phyloP scores from a whole-genome alignment of 2,888 invertebrate species.

The Spisula solida region DNA sequence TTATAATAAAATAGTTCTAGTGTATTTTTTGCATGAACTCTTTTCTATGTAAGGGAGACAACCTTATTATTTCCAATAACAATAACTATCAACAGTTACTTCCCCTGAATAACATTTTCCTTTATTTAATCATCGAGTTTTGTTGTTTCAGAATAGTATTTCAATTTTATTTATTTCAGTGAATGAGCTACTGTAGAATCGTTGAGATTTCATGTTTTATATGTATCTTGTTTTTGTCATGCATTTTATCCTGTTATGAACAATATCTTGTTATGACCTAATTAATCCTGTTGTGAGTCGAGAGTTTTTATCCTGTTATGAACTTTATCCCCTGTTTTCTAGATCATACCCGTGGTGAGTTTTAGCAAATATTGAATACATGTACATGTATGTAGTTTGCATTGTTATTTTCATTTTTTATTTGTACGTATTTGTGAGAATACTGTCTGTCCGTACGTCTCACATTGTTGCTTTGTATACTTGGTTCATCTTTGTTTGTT shows the following conservation, averaged over 20 bases:
- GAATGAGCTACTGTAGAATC: neutral
- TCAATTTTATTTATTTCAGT: neutral
- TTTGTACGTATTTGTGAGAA: neutral
- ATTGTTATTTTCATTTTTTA: neutral
- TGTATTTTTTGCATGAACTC: conserved; percentile 4
- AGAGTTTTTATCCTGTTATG: conserved; percentile 4
- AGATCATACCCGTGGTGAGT: conserved; percentile 58
- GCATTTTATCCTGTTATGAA: neutral
- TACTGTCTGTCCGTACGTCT: neutral
- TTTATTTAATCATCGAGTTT: neutral
- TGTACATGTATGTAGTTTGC: conserved; percentile 25
- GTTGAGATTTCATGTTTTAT: no score
- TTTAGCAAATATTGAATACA: neutral
- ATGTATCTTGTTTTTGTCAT: neutral
- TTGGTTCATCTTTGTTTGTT: neutral
- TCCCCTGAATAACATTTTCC: conserved; percentile 19
- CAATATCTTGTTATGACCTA: neutral
- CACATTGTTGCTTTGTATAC: neutral
- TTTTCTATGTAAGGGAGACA: conserved; percentile 39
- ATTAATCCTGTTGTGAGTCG: neutral
- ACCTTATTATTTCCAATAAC: conserved; percentile 12
- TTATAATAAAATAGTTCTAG: neutral
- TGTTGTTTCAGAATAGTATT: neutral
- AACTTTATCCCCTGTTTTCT: conserved; percentile 27
- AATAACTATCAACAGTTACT: conserved; percentile 20